These are phyloP conservation scores for Abrostola triplasia DNA, from an alignment of 2,888 invertebrate genomes.

Conservation along the genomic window DNA sequence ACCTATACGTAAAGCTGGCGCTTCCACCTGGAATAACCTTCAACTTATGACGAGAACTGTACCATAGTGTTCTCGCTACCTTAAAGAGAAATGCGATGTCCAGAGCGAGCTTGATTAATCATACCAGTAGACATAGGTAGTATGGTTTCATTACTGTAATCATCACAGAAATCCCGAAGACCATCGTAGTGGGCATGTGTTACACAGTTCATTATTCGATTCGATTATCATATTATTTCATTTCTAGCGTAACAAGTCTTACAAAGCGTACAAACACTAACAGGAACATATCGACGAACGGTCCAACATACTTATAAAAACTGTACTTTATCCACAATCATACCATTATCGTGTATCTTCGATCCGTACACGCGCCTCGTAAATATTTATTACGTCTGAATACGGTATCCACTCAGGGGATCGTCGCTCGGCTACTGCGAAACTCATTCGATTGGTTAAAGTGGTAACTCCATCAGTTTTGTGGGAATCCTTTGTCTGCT, in stretches of 20 bases:
- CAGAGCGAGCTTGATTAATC: no score
- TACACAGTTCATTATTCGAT: no score
- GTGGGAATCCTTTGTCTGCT: no score
- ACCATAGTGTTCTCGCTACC: no score
- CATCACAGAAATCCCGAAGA: no score
- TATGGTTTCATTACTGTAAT: no score
- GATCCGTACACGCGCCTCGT: conserved; percentile 26
- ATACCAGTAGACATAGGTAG: no score
- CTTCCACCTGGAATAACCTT: background rate
- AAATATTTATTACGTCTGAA: conserved; percentile 43
- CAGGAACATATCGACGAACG: background rate
- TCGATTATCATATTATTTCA: no score
- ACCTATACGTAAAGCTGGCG: background rate
- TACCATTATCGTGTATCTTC: conserved; percentile 11
- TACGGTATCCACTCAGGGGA: conserved; percentile 19
- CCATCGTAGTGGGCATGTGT: no score
- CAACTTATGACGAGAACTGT: no score
- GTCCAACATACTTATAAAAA: background rate
- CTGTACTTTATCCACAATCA: conserved; percentile 3
- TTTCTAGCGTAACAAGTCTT: no score
- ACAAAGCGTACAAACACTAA: background rate
- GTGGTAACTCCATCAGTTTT: background rate
- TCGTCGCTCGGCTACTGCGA: background rate
- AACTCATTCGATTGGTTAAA: background rate
- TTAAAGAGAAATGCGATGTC: no score